Conservation (phyloP, 1,140 invertebrate genomes). For the Drosophila quadrilineata region DNA sequence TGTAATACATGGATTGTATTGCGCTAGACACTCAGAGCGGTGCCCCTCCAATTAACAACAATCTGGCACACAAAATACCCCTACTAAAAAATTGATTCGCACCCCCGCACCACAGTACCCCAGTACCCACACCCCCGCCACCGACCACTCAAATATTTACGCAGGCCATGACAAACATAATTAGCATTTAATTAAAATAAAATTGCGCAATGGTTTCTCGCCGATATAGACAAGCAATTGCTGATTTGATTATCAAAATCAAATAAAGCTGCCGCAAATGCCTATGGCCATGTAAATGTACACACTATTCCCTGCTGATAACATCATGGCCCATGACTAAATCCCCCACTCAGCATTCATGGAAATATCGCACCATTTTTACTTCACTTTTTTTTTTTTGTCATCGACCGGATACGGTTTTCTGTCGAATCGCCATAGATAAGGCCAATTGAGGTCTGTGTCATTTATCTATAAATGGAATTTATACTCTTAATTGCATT, state of each 20-base stretch:
- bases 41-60: conserved; percentile 51
- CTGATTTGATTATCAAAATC: conserved; percentile 74
- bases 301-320: conserved; percentile 33
- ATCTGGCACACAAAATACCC: too few species aligned
- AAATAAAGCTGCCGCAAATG: conserved; percentile 60
- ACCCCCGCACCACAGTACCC: too few species aligned
- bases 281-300: conserved; percentile 15
- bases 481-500: conserved; percentile 63
- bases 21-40: neutral
- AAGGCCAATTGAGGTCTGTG: neutral
- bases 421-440: conserved; percentile 5
- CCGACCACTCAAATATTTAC: conserved; percentile 57
- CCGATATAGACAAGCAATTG: conserved; percentile 67
- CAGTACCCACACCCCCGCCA: neutral
- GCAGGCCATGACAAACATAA: conserved; percentile 63
- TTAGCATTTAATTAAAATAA: conserved; percentile 80
- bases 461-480: conserved; percentile 49
- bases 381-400: too few species aligned
- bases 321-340: conserved; percentile 19
- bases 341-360: too few species aligned
- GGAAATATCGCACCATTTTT: too few species aligned
- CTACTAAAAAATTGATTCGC: too few species aligned
- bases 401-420: neutral
- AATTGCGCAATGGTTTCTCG: conserved; percentile 50
- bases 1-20: conserved; percentile 7